phyloP scores from a whole-genome alignment of 2,888 invertebrate genomes.

The Ditylenchus weischeri region DNA sequence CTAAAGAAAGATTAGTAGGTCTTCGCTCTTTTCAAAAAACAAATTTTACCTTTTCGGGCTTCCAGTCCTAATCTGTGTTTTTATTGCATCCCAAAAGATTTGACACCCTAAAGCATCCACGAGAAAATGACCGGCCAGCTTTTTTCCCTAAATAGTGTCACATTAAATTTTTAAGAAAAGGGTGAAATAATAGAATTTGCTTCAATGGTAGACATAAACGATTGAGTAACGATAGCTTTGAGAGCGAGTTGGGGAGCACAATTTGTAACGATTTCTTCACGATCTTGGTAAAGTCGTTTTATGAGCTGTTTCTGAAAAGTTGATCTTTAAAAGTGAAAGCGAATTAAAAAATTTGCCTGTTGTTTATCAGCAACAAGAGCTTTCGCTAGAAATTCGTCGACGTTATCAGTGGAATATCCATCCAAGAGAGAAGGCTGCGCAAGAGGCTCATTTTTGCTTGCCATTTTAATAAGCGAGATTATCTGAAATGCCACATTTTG shows the following conservation, averaged over 20 bases:
- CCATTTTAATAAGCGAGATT: too few relatives aligned
- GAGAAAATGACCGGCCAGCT: conserved; percentile 9
- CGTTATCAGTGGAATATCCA: conserved; percentile 11
- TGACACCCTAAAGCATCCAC: conserved; percentile 14
- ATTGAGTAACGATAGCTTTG: neutral
- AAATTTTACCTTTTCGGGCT: neutral
- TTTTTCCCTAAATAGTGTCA: conserved; percentile 4
- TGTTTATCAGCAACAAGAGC: conserved; percentile 5
- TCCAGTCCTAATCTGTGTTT: conserved; percentile 10
- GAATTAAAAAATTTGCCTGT: neutral
- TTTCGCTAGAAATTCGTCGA: conserved; percentile 6
- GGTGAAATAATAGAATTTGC: neutral
- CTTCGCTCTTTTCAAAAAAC: too few relatives aligned
- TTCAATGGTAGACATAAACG: neutral
- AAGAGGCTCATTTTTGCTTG: too few relatives aligned
- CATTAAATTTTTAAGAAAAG: neutral
- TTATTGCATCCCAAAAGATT: conserved; percentile 22
- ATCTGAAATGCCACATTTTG: too few relatives aligned
- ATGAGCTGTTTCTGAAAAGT: conserved; percentile 9
- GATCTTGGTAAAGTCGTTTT: conserved; percentile 9
- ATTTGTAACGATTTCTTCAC: conserved; percentile 10
- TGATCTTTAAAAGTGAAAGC: neutral
- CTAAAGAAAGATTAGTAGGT: neutral
- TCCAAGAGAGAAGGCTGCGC: too few relatives aligned
- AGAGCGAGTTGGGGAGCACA: neutral